phyloP scores from a whole-genome alignment of 2,888 invertebrate genomes.

The Pachydiplax longipennis region DNA sequence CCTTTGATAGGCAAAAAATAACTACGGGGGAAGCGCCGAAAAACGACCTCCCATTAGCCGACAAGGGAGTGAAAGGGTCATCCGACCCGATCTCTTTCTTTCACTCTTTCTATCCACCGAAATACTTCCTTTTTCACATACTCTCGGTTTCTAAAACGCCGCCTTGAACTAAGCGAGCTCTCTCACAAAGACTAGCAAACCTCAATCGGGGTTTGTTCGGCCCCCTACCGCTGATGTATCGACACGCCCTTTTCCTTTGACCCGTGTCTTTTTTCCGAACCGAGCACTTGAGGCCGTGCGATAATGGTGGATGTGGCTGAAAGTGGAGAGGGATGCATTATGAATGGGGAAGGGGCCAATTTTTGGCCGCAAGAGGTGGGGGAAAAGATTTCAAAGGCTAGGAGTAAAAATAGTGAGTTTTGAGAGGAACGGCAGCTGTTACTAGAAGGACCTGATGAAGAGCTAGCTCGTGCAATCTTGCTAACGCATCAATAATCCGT shows the following conservation, averaged over 20 bases:
- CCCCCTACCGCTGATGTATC: neutral
- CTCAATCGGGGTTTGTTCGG: neutral
- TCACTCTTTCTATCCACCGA: neutral
- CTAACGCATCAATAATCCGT: neutral
- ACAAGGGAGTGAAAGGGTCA: neutral
- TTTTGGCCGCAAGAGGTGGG: neutral
- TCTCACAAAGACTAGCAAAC: neutral
- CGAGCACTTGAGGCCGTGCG: neutral
- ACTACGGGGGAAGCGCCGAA: neutral
- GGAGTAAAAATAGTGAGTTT: neutral
- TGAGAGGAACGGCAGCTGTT: neutral
- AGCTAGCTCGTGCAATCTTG: neutral
- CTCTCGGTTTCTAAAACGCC: neutral
- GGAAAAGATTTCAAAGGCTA: neutral
- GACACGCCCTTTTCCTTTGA: neutral
- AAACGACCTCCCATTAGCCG: neutral
- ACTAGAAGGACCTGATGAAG: neutral
- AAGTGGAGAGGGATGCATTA: neutral
- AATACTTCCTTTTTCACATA: neutral
- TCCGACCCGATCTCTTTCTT: neutral
- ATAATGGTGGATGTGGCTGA: neutral
- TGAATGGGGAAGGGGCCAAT: neutral
- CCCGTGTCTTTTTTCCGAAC: neutral
- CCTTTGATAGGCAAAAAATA: neutral
- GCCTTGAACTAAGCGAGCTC: neutral